Percentiles rank a stretch among this genome's conserved stretches.
Evolutionary conservation across 2,888 invertebrate species (phyloP).

Genomic region (Ctena decussata): DNA sequence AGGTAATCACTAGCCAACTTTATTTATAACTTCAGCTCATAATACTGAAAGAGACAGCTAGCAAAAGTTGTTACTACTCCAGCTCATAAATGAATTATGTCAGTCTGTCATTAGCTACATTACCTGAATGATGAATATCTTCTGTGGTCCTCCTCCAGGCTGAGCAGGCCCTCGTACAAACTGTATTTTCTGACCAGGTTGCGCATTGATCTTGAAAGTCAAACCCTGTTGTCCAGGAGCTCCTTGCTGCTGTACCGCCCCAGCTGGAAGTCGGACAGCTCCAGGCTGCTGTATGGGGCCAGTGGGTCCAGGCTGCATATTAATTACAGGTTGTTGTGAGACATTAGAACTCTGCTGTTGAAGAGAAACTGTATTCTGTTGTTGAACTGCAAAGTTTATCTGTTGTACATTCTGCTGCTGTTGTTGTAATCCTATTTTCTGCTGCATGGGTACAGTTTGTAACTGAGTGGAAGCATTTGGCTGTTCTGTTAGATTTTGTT

Average conservation of each 20-base stretch:
- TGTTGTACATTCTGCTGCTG: background rate
- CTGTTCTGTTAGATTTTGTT: slow-evolving; percentile 29
- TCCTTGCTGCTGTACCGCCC: slow-evolving; percentile 29
- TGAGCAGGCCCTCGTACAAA: slow-evolving; percentile 3
- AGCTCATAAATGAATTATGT: too few relatives aligned
- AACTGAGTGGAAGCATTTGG: background rate
- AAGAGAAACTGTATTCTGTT: background rate
- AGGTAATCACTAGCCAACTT: too few relatives aligned
- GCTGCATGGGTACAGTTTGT: background rate
- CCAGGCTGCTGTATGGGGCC: background rate
- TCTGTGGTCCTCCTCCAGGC: slow-evolving; percentile 21
- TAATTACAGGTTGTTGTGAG: slow-evolving; percentile 10
- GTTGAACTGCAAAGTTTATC: background rate
- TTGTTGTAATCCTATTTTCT: background rate
- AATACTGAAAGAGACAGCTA: too few relatives aligned
- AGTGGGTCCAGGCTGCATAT: background rate
- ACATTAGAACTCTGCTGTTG: background rate
- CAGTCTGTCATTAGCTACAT: too few relatives aligned
- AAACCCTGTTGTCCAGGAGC: slow-evolving; percentile 9
- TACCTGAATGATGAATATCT: slow-evolving; percentile 35
- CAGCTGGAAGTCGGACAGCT: slow-evolving; percentile 4
- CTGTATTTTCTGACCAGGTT: slow-evolving; percentile 47
- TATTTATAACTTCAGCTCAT: too few relatives aligned
- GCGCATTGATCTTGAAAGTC: slow-evolving; percentile 9
- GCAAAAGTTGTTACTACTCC: too few relatives aligned